Evolutionary conservation across 2,888 invertebrate genomes (phyloP).

Genomic region (Pimpla rufipes): DNA sequence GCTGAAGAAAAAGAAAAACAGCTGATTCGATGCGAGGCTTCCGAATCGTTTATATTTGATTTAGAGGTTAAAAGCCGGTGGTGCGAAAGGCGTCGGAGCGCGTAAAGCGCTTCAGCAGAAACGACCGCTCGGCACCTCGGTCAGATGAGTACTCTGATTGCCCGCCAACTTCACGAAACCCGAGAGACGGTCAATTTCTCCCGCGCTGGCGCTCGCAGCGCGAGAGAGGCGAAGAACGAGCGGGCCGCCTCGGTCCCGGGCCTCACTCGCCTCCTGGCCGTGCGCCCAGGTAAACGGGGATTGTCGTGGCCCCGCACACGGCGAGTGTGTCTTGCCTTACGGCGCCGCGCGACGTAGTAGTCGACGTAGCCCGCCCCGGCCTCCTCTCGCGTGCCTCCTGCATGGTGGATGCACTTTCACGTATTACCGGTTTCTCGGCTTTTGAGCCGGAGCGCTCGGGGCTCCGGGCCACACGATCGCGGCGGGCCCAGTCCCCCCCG

Average conservation of each 20-base stretch:
- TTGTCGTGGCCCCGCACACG: constrained; percentile 66
- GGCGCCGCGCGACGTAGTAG: constrained; percentile 51
- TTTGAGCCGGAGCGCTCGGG: constrained; percentile 38
- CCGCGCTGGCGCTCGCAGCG: constrained; percentile 64
- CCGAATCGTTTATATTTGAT: too few species aligned
- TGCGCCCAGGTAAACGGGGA: constrained; percentile 69
- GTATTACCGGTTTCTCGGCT: constrained; percentile 78
- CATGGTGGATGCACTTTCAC: constrained; percentile 83
- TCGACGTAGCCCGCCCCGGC: constrained; percentile 17
- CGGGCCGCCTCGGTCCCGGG: constrained; percentile 47
- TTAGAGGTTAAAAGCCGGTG: constrained; percentile 5
- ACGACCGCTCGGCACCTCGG: constrained; percentile 72
- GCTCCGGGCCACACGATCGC: not conserved
- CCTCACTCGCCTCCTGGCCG: too few species aligned
- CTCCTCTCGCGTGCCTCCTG: constrained; percentile 63
- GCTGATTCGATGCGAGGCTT: too few species aligned
- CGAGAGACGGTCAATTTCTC: constrained; percentile 74
- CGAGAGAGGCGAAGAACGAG: constrained; percentile 54
- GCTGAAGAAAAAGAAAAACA: too few species aligned
- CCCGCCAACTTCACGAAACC: constrained; percentile 69
- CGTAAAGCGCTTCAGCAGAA: constrained; percentile 45
- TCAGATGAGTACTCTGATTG: constrained; percentile 71
- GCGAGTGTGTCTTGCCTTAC: too few species aligned
- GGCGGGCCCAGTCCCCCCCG: not conserved
- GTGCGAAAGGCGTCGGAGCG: constrained; percentile 47